A percentile compares a stretch with the other conserved stretches of the same genome.
Conservation (phyloP, 2,113 vertebrate species). For the Pao palembangensis region DNA sequence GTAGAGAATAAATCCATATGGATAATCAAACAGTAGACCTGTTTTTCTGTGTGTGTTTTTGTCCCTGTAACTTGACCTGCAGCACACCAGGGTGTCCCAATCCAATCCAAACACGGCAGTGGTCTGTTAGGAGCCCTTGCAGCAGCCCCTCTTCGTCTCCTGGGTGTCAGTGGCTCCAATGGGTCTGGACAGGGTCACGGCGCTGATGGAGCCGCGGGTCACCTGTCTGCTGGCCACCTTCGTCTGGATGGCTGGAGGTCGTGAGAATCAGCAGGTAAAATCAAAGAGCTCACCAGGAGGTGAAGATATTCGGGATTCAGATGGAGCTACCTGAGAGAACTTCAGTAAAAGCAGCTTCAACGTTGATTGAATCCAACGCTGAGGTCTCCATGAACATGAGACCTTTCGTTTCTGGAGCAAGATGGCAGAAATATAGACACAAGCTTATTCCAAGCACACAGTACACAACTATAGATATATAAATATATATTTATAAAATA, state of each 20-base stretch:
- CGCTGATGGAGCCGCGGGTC: slow-evolving; percentile 76
- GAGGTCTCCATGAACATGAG: slow-evolving; percentile 95
- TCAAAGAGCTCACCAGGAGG: background rate
- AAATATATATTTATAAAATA: too few species aligned
- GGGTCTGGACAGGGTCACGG: slow-evolving; percentile 69
- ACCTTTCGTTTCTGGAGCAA: slow-evolving; percentile 83
- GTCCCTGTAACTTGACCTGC: too few species aligned
- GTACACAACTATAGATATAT: background rate
- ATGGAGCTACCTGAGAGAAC: slow-evolving; percentile 83
- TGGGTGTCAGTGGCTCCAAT: slow-evolving; percentile 29
- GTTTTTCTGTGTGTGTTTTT: too few species aligned
- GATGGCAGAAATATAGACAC: slow-evolving; percentile 11
- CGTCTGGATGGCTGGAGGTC: slow-evolving; percentile 80
- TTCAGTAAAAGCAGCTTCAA: slow-evolving; percentile 92
- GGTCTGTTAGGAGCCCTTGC: slow-evolving; percentile 64
- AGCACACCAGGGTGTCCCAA: too few species aligned
- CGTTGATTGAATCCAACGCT: slow-evolving; percentile 91
- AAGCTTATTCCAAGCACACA: background rate
- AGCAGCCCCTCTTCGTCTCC: slow-evolving; percentile 63
- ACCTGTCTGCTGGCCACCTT: slow-evolving; percentile 87
- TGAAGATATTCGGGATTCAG: background rate
- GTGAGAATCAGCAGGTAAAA: background rate
- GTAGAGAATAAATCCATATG: too few species aligned
- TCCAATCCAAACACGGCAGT: too few species aligned
- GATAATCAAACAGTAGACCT: too few species aligned